Base-by-base conservation (phyloP, 2,113 vertebrate genomes). In the Nerophis lumbriciformis region DNA sequence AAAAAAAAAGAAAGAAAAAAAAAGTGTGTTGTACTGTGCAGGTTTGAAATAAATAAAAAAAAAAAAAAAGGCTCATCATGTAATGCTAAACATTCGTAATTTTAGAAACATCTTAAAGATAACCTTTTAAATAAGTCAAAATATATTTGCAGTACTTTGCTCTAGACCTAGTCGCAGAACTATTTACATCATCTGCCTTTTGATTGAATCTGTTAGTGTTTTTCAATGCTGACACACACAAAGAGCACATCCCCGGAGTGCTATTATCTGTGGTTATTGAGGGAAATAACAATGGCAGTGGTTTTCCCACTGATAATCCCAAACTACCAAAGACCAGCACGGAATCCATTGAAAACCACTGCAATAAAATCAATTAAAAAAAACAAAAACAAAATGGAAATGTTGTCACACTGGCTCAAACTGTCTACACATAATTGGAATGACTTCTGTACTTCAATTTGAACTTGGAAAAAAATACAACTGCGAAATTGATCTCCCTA, bases 151-250 rank as follows among this genome's bases (percentile, higher is more conserved):
- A 28, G 28, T 28, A 28, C 28, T 28, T 28, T 28, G 28, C 28
- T 28, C 28, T 3, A 28, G 28, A 1, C 1, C 28, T 28, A 28
- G 28, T 28, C 28, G 28, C 28, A 28, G 0, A 28, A 28, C 28
- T 28, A 78, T 81, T 53, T 76, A 79, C 67, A 67, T 61, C 63
- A 71, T 66, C 57, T 65, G 69, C 71, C 78, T 82, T 76, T 74
- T 83, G 80, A 75, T 77, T 76, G 62, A 66, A 71, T 85, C 68
- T 78, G 85, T 85, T 75, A 80, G 77, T 82, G 68, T 64, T 80
- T 63, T 71, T 57, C 77, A 64, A 77, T 66, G 37, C 61, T 28
- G 42, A 58, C 39, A 42, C 50, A 66, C 8, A 65, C 47, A 64
- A 9, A 61, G 65, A 78, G 59, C 28, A 35, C 60, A 72, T 80